Evolutionary conservation across 1,140 invertebrate genomes (phyloP), one percentile per base, ranked within the genome.

Genomic region (Drosophila takahashii): DNA sequence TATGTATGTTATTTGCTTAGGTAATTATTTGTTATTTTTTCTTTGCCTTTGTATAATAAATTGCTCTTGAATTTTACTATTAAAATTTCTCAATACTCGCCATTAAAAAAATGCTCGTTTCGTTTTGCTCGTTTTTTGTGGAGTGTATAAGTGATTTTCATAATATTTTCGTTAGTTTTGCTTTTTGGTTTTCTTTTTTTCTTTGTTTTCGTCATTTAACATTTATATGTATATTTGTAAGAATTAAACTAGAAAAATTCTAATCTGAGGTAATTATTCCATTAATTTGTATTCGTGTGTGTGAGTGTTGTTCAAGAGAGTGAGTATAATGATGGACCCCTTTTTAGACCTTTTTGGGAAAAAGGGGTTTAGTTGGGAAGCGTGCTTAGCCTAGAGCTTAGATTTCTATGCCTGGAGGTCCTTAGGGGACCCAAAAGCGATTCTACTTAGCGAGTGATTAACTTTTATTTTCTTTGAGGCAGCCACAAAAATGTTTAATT

Each of bases 161-260:
- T 69, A 66, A 66, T 69, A 69, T 66, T 69, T 69, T 69, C 47
- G 15, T 69, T 69, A 67, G 61, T 66, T 69, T 52, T 37, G 13
- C 10, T 10, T 64, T 15, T 36, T 60, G 44, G 41, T 64, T 52
- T 50, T 42, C 39, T 27, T 65, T 66, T 79, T 62, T 69, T 69
- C 44, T 22, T 34, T 48, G 61, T 69, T 44, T 36, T 39, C 48
- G 65, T 70, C 64, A 47, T 74, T 62, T 84, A 84, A 84, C 81
- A 84, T 84, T 84, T 80, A 84, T 85, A 84, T 79, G 69, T 79
- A 83, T 84, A 79, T 84, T 81, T 85, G 61, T 89, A 89, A 90
- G 86, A 89, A 90, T 89, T 89, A 89, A 90, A 78, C 85, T 89
- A 89, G 85, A 89, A 90, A 89, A 89, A 89, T 89, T 85, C 85